A percentile compares a stretch with the other conserved stretches of the same genome.
These are phyloP conservation scores for Callithrix jacchus DNA, from an alignment of 2,113 vertebrate species.

Conservation along the genomic window DNA sequence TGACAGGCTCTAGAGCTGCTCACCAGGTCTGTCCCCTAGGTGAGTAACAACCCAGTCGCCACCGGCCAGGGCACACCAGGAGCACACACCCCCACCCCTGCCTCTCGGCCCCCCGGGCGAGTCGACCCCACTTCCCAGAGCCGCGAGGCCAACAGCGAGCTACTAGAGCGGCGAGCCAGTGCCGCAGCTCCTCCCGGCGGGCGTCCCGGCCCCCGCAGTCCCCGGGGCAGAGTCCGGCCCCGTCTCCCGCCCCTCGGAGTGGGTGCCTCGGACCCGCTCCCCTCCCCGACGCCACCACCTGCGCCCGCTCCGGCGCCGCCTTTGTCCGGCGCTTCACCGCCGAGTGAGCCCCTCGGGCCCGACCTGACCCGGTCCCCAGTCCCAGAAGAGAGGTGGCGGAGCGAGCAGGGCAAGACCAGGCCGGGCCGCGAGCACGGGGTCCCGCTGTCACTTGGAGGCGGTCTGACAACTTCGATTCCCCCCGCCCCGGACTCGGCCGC, in stretches of 20 bases:
- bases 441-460: constrained; percentile 77
- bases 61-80: neutral
- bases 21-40: neutral
- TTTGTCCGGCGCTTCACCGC: constrained; percentile 67
- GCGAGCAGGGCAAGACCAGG: constrained; percentile 33
- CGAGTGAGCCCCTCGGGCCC: constrained; percentile 65
- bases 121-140: constrained; percentile 51
- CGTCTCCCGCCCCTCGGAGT: constrained; percentile 58
- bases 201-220: constrained; percentile 55
- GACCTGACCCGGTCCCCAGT: constrained; percentile 67
- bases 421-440: constrained; percentile 60
- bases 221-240: constrained; percentile 58
- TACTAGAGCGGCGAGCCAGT: neutral
- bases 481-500: constrained; percentile 81
- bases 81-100: constrained; percentile 23
- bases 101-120: neutral
- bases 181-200: constrained; percentile 70
- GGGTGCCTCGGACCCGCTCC: constrained; percentile 62
- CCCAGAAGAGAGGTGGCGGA: neutral
- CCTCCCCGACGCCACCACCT: constrained; percentile 77
- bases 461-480: constrained; percentile 79
- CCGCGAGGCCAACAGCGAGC: neutral
- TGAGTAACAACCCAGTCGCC: neutral
- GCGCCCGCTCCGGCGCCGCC: constrained; percentile 67
- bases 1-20: neutral